These are phyloP conservation scores for Thymelicus acteon DNA, from an alignment of 2,888 invertebrate genomes.

Conservation along the genomic window DNA sequence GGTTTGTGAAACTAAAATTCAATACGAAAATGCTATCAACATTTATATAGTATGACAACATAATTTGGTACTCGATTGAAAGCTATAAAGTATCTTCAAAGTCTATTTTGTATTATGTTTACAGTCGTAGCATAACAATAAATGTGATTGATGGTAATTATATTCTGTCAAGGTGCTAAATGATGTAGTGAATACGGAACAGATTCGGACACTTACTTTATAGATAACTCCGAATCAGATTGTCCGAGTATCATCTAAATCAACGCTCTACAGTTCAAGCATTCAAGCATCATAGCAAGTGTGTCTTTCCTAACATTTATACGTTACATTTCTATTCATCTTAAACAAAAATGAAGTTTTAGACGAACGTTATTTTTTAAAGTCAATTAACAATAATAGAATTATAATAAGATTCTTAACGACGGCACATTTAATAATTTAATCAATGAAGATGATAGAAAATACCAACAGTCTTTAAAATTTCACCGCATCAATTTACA, in stretches of 20 bases:
- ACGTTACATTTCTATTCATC: too few species aligned
- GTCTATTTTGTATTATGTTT: slow-evolving; percentile 12
- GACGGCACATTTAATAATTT: too few species aligned
- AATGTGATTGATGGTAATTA: slow-evolving; percentile 42
- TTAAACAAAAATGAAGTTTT: too few species aligned
- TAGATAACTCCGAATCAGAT: slow-evolving; percentile 14
- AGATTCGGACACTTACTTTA: slow-evolving; percentile 14
- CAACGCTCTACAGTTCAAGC: too few species aligned
- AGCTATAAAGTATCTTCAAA: slow-evolving; percentile 12
- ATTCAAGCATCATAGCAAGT: too few species aligned
- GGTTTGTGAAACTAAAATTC: not conserved
- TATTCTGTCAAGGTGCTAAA: slow-evolving; percentile 42
- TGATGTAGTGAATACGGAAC: slow-evolving; percentile 38
- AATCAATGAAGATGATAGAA: not conserved
- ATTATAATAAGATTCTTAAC: too few species aligned
- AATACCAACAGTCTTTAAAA: not conserved
- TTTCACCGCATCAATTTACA: not conserved
- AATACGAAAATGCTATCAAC: not conserved
- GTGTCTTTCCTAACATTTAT: too few species aligned
- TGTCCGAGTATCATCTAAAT: slow-evolving; percentile 11
- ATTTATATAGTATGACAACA: not conserved
- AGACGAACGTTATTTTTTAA: too few species aligned
- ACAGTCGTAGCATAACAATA: slow-evolving; percentile 26
- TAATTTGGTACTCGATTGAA: slow-evolving; percentile 4
- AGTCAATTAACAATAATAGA: too few species aligned